Evolutionary conservation across 1,140 invertebrate species (phyloP), one percentile per base, ranked within the genome.

Genomic region (Lepidurus packardi): DNA sequence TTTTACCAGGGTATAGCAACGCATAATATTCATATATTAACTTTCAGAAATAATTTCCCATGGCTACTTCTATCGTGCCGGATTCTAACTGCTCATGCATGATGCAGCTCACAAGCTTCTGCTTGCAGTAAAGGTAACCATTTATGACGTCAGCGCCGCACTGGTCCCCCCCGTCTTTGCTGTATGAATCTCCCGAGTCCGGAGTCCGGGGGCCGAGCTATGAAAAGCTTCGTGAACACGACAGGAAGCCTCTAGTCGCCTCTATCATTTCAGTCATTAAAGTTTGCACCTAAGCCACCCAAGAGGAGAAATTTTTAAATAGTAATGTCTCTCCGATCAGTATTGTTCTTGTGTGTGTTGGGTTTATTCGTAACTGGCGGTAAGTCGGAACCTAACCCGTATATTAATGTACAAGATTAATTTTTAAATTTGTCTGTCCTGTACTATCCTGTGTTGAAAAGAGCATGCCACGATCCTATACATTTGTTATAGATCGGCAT

Each of bases 261-360:
- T 65, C 53, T 65, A 65, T 65, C 53, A 65, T 65, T 65, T 65
- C 53, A 65, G 53, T 65, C 53, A 65, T 65, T 65, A 65, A 65
- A 65, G 53, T n/a, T 65, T 65, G 53, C 16, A 21, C 16, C 53
- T 21, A n/a, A 65, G 53, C 16, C 21, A n/a, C 53, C 53, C 21
- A 21, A n/a, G 9, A 65, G 21, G 10, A 16, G 13, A 13, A 65
- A 65, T 13, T 65, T 13, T 21, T 4, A 65, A 13, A 65, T 7
- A 65, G 21, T 65, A 21, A 21, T 34, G 34, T 34, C 34, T 34
- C 34, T 16, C 53, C 53, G 53, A 16, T 65, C 53, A 21, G 53
- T 65, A 65, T 65, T 65, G 13, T 65, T 65, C 53, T 65, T 65
- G 53, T 65, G 53, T 21, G 53, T 65, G 53, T 65, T 65, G 16